Base-by-base conservation (phyloP, 2,797 vertebrate genomes). In the Argya squamiceps region DNA sequence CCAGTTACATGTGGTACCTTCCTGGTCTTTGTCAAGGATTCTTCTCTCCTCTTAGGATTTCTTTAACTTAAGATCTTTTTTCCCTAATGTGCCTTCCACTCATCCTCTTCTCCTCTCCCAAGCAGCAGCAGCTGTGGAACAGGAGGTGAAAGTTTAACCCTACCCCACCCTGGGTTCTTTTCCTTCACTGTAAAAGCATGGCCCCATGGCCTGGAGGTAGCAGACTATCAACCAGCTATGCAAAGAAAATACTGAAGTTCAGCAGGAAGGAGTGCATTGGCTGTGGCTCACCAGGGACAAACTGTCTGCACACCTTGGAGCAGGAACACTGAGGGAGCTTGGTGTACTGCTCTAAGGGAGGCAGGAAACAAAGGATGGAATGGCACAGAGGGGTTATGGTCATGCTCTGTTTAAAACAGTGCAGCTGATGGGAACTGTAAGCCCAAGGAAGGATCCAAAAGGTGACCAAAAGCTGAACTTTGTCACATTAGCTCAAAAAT, bases 141-240 rank as follows among this genome's bases (percentile, higher is more conserved):
- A 56, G 32, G 44, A 75, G 30, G 10, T n/a, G 4, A n/a, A 58
- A 3, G 0, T 74, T n/a, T 41, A 15, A 37, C 18, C 8, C 22
- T 50, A 12, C 10, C 12, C 20, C 23, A 44, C 10, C 10, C 9
- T 2, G 2, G 1, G 0, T n/a, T 49, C 11, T 67, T 80, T 74
- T 41, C n/a, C 41, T 62, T 1, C 2, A 3, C 34, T 65, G 13
- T 34, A 37, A 34, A 62, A 83, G 30, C 10, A 19, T 39, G 34
- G 3, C 60, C 23, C 23, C 46, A 14, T 47, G 46, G 15, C 23
- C 46, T 47, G 23, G 22, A 60, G 8, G 30, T 9, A 55, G 46
- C 53, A 53, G 34, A 39, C 22, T 67, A 7, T 37, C 39, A 70
- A 32, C 13, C 36, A 77, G 26, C 18, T 34, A 1, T 20, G 34